Percentiles rank a stretch among this genome's conserved stretches.
Evolutionary conservation across 2,888 invertebrate genomes (phyloP).

Genomic region (Mycalesis mineus): DNA sequence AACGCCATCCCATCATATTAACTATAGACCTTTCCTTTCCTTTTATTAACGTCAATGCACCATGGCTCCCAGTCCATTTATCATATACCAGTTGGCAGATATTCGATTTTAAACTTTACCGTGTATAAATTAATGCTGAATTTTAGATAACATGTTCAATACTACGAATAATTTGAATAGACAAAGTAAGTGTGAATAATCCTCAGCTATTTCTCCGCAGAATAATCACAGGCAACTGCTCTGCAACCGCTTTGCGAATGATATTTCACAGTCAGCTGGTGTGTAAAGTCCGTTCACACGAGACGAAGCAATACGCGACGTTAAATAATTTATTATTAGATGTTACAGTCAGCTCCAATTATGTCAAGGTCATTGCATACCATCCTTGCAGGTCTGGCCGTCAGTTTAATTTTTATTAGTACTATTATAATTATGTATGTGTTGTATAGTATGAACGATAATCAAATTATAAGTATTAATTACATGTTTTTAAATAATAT

Average conservation of each 20-base stretch:
- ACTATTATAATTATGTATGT: too few species aligned
- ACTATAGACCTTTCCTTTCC: constrained; percentile 34
- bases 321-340: too few species aligned
- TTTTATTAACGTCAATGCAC: constrained; percentile 15
- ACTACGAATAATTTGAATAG: constrained; percentile 19
- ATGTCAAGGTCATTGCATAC: too few species aligned
- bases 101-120: neutral
- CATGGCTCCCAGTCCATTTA: constrained; percentile 4
- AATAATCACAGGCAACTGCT: constrained; percentile 43
- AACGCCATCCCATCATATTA: constrained; percentile 52
- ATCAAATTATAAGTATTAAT: too few species aligned
- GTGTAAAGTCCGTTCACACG: constrained; percentile 21
- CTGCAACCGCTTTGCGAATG: constrained; percentile 52
- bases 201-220: neutral
- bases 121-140: neutral
- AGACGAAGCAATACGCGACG: neutral
- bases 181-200: constrained; percentile 49
- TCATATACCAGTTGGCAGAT: neutral
- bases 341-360: too few species aligned
- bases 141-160: neutral
- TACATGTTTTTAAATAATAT: too few species aligned
- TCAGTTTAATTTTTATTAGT: too few species aligned
- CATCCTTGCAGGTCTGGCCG: too few species aligned
- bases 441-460: too few species aligned
- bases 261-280: constrained; percentile 51